Percentiles rank a stretch among this genome's conserved stretches.
Conservation (phyloP, 1,140 invertebrate genomes). For the Drosophila ananassae region DNA sequence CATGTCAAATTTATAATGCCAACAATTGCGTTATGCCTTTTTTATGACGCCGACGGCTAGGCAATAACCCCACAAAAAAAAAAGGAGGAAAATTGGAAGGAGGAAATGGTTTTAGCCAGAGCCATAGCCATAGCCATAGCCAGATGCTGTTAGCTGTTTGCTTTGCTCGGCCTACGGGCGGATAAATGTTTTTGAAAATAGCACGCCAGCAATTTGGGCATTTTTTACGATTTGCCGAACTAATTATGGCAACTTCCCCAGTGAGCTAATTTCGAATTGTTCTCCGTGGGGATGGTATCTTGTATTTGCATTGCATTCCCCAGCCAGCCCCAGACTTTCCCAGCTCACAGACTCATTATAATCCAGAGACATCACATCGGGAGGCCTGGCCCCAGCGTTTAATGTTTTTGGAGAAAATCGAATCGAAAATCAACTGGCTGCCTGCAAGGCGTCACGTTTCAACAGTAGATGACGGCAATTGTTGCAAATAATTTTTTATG, state of each 20-base stretch:
- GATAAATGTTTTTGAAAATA: conserved; percentile 60
- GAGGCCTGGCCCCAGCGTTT: conserved; percentile 8
- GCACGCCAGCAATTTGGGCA: conserved; percentile 34
- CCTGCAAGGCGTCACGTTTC: conserved; percentile 75
- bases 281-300: conserved; percentile 3
- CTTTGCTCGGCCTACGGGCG: not conserved
- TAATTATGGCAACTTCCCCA: conserved; percentile 57
- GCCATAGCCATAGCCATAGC: conserved; percentile 12
- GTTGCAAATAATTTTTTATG: conserved; percentile 81
- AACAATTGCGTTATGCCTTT: conserved; percentile 67
- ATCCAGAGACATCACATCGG: conserved; percentile 19
- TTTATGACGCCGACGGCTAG: conserved; percentile 52
- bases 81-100: conserved; percentile 6
- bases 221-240: conserved; percentile 69
- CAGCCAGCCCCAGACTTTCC: conserved; percentile 8
- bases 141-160: conserved; percentile 2
- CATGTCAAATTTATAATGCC: conserved; percentile 81
- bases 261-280: conserved; percentile 35
- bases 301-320: conserved; percentile 19
- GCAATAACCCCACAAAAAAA: conserved; percentile 32
- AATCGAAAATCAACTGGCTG: conserved; percentile 64
- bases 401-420: conserved; percentile 51
- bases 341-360: conserved; percentile 10
- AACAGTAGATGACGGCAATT: conserved; percentile 72
- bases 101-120: conserved; percentile 38